A percentile compares a stretch with the other conserved stretches of the same genome.
Conservation (phyloP, 2,797 vertebrate species). For the Tapirus indicus region DNA sequence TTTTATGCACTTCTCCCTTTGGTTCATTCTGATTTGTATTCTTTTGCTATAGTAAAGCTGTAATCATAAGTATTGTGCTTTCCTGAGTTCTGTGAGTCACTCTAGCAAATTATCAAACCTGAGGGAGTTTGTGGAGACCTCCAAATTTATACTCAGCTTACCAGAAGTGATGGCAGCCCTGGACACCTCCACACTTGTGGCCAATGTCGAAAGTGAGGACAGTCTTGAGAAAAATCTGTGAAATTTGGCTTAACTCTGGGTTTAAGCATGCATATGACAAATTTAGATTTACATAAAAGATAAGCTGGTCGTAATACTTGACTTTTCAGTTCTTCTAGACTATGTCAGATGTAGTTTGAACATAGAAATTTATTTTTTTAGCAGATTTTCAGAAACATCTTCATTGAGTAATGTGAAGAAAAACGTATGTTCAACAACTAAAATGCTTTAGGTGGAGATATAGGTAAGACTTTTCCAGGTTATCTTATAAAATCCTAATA, state of each 20-base stretch:
- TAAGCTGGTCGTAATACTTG: background rate
- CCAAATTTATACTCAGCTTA: background rate
- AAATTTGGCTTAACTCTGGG: background rate
- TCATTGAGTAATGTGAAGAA: background rate
- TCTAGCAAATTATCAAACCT: background rate
- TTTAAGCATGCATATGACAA: background rate
- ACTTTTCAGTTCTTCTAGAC: background rate
- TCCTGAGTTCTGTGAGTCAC: background rate
- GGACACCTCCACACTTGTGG: background rate
- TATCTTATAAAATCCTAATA: conserved; percentile 19
- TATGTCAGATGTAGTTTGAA: background rate
- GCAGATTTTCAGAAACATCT: conserved; percentile 10
- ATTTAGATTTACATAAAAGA: background rate
- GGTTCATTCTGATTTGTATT: background rate
- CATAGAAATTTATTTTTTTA: background rate
- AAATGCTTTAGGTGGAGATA: background rate
- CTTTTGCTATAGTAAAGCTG: background rate
- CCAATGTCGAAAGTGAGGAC: background rate
- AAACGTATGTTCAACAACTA: background rate
- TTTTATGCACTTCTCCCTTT: background rate
- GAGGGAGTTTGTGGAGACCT: background rate
- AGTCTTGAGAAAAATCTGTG: background rate
- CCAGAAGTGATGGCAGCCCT: background rate
- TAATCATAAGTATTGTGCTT: background rate
- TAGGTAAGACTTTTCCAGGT: background rate